phyloP scores from a whole-genome alignment of 2,113 vertebrate species.

The Picathartes gymnocephalus region DNA sequence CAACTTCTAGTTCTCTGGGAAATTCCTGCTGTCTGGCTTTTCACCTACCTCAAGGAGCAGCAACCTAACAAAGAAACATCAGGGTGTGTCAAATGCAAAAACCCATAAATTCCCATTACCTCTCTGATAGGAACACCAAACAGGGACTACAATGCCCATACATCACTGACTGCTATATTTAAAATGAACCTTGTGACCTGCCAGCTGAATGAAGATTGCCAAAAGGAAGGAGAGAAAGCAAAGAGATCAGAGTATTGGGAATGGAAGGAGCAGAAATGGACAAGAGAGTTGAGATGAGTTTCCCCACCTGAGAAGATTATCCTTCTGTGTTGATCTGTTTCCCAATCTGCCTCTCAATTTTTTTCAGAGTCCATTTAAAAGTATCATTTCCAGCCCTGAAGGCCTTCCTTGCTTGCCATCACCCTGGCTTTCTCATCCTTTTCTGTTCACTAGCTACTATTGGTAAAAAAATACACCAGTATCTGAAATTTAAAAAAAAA shows the following conservation, averaged over 20 bases:
- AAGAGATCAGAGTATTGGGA: background rate
- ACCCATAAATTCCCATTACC: background rate
- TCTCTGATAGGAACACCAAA: background rate
- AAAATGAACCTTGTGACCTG: background rate
- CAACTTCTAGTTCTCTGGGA: background rate
- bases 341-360: background rate
- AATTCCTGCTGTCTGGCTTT: background rate
- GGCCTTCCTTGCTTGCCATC: background rate
- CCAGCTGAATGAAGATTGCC: background rate
- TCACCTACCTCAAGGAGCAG: background rate
- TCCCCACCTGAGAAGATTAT: background rate
- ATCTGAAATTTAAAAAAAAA: background rate
- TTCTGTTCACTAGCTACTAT: background rate
- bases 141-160: background rate
- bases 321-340: background rate
- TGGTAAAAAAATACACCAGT: background rate
- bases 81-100: background rate
- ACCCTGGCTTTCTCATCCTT: background rate
- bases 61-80: background rate
- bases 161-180: background rate
- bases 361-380: background rate
- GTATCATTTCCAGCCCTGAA: background rate
- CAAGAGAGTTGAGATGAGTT: background rate
- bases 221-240: background rate
- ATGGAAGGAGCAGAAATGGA: background rate